Percentiles rank a stretch among this genome's conserved stretches.
Conservation (phyloP, 1,140 invertebrate genomes). For the Armadillidium nasatum region DNA sequence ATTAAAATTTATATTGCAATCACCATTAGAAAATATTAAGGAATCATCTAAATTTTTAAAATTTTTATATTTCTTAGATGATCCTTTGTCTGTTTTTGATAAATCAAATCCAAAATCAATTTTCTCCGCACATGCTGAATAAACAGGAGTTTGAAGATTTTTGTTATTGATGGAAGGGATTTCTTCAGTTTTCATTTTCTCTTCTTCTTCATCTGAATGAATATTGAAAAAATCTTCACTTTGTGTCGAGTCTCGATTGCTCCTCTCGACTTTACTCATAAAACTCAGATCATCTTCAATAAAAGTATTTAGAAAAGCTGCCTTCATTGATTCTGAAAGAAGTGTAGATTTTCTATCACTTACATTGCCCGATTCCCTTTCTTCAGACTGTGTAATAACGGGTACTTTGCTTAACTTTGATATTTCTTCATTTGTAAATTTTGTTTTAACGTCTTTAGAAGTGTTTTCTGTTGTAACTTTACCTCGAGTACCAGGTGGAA, state of each 20-base stretch:
- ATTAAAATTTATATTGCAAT: background rate
- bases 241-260: no score
- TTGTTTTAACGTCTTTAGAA: no score
- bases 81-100: slow-evolving; percentile 11
- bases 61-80: background rate
- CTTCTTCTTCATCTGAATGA: background rate
- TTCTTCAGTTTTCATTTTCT: background rate
- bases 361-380: no score
- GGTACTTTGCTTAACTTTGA: no score
- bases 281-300: background rate
- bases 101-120: slow-evolving; percentile 33
- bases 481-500: no score
- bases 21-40: no score
- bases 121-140: slow-evolving; percentile 35
- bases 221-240: slow-evolving; percentile 9
- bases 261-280: background rate
- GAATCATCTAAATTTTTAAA: no score
- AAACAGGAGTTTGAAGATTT: slow-evolving; percentile 20
- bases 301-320: background rate
- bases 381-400: no score
- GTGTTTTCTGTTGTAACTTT: no score
- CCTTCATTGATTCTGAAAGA: background rate
- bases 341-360: no score
- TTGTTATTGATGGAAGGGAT: slow-evolving; percentile 4
- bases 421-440: no score